These are phyloP conservation scores for Meganola albula DNA, from an alignment of 2,888 invertebrate species.

Conservation along the genomic window DNA sequence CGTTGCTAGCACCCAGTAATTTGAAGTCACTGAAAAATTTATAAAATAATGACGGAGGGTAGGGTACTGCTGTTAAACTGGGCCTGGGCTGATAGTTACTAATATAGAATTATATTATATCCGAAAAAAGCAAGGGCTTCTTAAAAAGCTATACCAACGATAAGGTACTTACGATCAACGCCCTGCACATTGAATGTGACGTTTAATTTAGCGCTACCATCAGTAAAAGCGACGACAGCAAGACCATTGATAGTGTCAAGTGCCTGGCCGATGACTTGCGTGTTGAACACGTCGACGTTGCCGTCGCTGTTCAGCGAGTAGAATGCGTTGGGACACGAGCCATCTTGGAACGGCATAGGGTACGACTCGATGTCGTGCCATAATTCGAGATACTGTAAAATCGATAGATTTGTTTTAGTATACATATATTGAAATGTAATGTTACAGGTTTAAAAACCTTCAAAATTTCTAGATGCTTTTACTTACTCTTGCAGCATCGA, in stretches of 20 bases:
- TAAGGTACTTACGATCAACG: constrained; percentile 31
- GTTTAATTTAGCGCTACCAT: constrained; percentile 46
- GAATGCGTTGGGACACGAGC: constrained; percentile 48
- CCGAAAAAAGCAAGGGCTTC: too few relatives aligned
- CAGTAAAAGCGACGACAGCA: constrained; percentile 37
- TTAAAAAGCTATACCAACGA: too few relatives aligned
- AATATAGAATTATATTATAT: too few relatives aligned
- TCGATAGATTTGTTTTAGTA: neutral
- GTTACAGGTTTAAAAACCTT: neutral
- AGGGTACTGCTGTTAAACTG: too few relatives aligned
- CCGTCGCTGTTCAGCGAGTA: constrained; percentile 37
- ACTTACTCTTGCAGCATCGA: constrained; percentile 38
- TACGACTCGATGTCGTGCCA: constrained; percentile 62
- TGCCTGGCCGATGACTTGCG: constrained; percentile 47
- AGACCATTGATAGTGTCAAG: constrained; percentile 43
- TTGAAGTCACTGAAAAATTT: constrained; percentile 36
- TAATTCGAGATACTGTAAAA: constrained; percentile 44
- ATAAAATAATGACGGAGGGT: neutral
- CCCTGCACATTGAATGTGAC: constrained; percentile 48
- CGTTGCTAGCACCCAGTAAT: constrained; percentile 66
- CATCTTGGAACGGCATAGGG: constrained; percentile 52
- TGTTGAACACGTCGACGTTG: constrained; percentile 45
- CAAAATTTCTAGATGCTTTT: neutral
- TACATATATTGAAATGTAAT: neutral
- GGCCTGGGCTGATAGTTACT: too few relatives aligned